phyloP scores from a whole-genome alignment of 1,140 invertebrate genomes.

The Adoxophyes honmai region DNA sequence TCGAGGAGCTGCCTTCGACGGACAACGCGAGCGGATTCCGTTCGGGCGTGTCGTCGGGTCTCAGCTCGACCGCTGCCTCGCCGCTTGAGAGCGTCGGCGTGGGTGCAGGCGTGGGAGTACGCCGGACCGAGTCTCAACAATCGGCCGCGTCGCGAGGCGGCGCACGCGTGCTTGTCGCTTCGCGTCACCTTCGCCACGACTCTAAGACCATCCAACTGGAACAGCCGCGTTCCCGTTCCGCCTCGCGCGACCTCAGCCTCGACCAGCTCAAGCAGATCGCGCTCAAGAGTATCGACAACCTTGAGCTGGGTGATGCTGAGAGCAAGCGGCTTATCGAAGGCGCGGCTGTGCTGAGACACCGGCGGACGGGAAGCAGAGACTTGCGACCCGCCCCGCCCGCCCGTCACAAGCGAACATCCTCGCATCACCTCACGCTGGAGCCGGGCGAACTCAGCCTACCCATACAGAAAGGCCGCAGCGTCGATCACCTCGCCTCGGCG shows the following conservation, averaged over 20 bases:
- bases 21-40: constrained; percentile 72
- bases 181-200: constrained; percentile 78
- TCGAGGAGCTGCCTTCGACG: constrained; percentile 80
- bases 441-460: constrained; percentile 55
- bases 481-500: constrained; percentile 52
- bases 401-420: constrained; percentile 67
- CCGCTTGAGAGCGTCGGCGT: constrained; percentile 53
- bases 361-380: constrained; percentile 78
- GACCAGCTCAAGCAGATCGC: constrained; percentile 67
- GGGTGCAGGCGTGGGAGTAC: constrained; percentile 36
- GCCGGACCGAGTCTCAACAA: constrained; percentile 70
- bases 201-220: constrained; percentile 79
- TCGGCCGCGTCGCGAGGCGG: constrained; percentile 44
- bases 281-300: constrained; percentile 69
- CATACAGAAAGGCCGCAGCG: constrained; percentile 61
- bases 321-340: constrained; percentile 69
- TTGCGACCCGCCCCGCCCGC: constrained; percentile 51
- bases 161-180: constrained; percentile 73
- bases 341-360: constrained; percentile 76
- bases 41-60: constrained; percentile 58
- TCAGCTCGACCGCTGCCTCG: constrained; percentile 61
- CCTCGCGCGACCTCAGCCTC: constrained; percentile 62
- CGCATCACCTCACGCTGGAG: constrained; percentile 70
- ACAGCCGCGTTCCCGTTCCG: constrained; percentile 57
- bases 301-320: constrained; percentile 70